Percentiles rank a stretch among this genome's conserved stretches.
These are phyloP conservation scores for Echiichthys vipera DNA, from an alignment of 2,797 vertebrate genomes.

Conservation along the genomic window DNA sequence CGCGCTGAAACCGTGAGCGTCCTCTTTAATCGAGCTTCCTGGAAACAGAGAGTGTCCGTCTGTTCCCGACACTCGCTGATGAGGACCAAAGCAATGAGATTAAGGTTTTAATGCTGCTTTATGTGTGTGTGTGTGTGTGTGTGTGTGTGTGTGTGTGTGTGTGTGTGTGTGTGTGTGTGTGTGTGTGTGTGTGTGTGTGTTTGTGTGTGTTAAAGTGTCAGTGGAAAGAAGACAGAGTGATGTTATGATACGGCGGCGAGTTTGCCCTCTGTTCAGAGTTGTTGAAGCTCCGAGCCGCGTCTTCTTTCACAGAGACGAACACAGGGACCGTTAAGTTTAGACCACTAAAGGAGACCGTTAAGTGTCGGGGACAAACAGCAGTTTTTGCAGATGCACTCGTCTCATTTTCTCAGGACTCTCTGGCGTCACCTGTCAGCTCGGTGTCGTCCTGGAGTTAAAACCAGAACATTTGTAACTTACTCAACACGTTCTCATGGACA, in stretches of 20 bases:
- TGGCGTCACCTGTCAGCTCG: too few relatives aligned
- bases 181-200: slow-evolving; percentile 22
- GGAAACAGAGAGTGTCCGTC: slow-evolving; percentile 73
- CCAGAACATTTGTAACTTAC: too few relatives aligned
- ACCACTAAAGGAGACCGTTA: too few relatives aligned
- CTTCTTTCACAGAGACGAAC: too few relatives aligned
- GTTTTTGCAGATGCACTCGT: too few relatives aligned
- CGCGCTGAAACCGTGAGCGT: slow-evolving; percentile 56
- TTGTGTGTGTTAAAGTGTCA: slow-evolving; percentile 30
- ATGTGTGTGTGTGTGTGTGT: slow-evolving; percentile 3
- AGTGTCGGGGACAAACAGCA: too few relatives aligned
- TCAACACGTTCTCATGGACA: too few relatives aligned
- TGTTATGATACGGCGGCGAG: slow-evolving; percentile 43
- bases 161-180: slow-evolving; percentile 10
- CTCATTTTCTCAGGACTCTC: too few relatives aligned
- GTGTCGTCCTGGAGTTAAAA: too few relatives aligned
- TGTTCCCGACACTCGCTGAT: slow-evolving; percentile 78
- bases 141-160: slow-evolving; percentile 14
- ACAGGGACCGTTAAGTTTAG: too few relatives aligned
- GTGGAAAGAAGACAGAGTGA: slow-evolving; percentile 38
- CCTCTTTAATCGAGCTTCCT: slow-evolving; percentile 77
- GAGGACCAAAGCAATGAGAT: slow-evolving; percentile 80
- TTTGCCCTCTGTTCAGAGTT: slow-evolving; percentile 46
- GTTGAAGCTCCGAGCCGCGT: too few relatives aligned
- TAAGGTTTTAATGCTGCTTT: slow-evolving; percentile 68